phyloP scores from a whole-genome alignment of 2,113 vertebrate species.

The Zeus faber region DNA sequence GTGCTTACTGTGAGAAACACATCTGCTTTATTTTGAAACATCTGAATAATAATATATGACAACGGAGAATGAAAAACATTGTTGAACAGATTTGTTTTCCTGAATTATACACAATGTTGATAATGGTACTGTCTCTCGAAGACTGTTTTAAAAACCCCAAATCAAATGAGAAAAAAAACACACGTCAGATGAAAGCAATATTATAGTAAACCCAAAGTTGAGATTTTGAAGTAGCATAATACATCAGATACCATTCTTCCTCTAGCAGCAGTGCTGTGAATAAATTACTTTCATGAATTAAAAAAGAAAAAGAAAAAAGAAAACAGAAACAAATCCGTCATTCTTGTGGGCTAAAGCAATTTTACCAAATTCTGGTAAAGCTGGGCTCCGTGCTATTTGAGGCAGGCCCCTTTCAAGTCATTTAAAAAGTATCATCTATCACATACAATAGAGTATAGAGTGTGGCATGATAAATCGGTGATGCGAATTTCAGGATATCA shows the following conservation, averaged over 20 bases:
- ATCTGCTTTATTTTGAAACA: too few relatives aligned
- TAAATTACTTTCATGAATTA: slow-evolving; percentile 33
- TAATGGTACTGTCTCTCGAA: slow-evolving; percentile 5
- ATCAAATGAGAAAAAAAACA: background rate
- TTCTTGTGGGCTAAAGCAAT: slow-evolving; percentile 7
- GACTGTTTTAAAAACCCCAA: too few relatives aligned
- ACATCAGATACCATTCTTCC: slow-evolving; percentile 14
- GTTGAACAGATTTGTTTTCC: background rate
- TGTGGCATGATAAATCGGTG: slow-evolving; percentile 3
- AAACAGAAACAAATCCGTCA: background rate
- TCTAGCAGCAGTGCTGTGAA: slow-evolving; percentile 47
- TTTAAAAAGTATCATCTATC: too few relatives aligned
- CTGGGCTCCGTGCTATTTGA: slow-evolving; percentile 24
- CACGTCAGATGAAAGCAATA: background rate
- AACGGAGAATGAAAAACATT: too few relatives aligned
- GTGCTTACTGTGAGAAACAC: too few relatives aligned
- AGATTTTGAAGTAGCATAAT: slow-evolving; percentile 12
- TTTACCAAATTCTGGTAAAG: slow-evolving; percentile 4
- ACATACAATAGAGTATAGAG: background rate
- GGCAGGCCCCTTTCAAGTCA: too few relatives aligned
- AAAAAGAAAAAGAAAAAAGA: slow-evolving; percentile 9
- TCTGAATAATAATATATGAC: too few relatives aligned
- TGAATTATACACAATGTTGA: background rate
- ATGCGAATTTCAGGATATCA: slow-evolving; percentile 24
- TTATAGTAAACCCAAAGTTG: slow-evolving; percentile 8